Conservation (phyloP, 2,797 vertebrate genomes). For the Podargus strigoides region DNA sequence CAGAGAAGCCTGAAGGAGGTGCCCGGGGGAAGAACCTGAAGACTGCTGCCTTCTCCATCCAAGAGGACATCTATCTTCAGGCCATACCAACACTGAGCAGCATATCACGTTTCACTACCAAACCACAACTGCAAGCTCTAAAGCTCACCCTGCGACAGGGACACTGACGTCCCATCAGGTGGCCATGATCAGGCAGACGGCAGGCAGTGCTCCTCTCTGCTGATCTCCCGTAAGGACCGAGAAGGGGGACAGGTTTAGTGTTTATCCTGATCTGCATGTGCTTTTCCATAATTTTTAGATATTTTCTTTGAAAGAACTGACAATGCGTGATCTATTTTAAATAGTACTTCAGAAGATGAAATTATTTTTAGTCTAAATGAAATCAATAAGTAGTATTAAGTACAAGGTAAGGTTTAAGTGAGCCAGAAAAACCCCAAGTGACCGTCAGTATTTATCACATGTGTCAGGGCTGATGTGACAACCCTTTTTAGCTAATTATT, state of each 20-base stretch:
- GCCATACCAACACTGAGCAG: neutral
- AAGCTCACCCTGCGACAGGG: fast-evolving
- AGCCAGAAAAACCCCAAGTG: neutral
- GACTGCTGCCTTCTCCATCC: neutral
- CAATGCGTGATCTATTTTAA: slow-evolving; percentile 36
- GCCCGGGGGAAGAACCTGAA: neutral
- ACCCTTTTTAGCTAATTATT: neutral
- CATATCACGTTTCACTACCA: neutral
- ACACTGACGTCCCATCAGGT: neutral
- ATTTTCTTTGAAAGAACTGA: slow-evolving; percentile 46
- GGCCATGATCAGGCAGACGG: neutral
- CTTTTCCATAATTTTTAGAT: slow-evolving; percentile 20
- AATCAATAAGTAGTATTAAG: slow-evolving; percentile 48
- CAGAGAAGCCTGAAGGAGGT: neutral
- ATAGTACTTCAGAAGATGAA: slow-evolving; percentile 37
- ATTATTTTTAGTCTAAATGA: slow-evolving; percentile 44
- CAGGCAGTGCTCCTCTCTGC: neutral
- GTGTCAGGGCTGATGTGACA: neutral
- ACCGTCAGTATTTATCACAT: neutral
- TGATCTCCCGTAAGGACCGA: neutral
- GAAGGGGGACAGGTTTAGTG: neutral
- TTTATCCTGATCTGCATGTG: neutral
- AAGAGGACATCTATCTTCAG: neutral
- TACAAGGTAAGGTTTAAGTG: slow-evolving; percentile 10
- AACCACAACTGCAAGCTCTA: neutral